Evolutionary conservation across 2,888 invertebrate species (phyloP).

Genomic region (Drosophila gaucha): DNA sequence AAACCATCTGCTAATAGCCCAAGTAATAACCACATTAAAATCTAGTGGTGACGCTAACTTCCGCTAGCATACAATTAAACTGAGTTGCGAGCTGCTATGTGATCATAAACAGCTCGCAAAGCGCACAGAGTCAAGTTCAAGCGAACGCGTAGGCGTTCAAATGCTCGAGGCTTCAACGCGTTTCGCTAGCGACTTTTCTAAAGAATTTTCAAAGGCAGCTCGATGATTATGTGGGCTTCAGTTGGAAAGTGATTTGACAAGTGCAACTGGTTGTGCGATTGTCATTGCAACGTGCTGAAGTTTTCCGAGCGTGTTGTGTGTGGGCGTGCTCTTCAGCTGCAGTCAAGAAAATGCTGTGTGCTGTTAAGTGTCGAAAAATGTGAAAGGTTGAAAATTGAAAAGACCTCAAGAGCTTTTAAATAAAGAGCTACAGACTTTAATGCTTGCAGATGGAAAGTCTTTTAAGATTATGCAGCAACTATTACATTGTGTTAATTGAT

Average conservation of each 20-base stretch:
- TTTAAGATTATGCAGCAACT: conserved; percentile 8
- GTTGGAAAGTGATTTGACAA: conserved; percentile 66
- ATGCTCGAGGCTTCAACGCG: conserved; percentile 35
- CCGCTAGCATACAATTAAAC: conserved; percentile 51
- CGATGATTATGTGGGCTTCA: conserved; percentile 51
- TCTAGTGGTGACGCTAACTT: conserved; percentile 64
- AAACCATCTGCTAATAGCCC: conserved; percentile 35
- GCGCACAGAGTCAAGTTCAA: conserved; percentile 66
- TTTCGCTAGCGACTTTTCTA: conserved; percentile 41
- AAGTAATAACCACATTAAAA: conserved; percentile 45
- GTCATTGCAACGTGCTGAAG: conserved; percentile 37
- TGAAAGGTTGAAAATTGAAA: conserved; percentile 52
- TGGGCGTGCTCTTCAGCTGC: conserved; percentile 16
- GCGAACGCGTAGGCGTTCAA: conserved; percentile 46
- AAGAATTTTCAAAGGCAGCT: conserved; percentile 39
- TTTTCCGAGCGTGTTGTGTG: conserved; percentile 4
- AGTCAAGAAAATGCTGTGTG: conserved; percentile 9
- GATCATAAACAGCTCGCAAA: conserved; percentile 53
- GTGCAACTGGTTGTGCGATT: conserved; percentile 59
- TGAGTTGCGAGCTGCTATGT: conserved; percentile 6
- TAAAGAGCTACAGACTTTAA: not conserved
- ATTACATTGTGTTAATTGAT: conserved; percentile 2
- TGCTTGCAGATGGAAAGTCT: conserved; percentile 1
- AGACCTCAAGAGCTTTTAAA: conserved; percentile 1
- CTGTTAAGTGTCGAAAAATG: conserved; percentile 36